phyloP scores from a whole-genome alignment of 2,797 vertebrate species.

The Rhynchotus rufescens region DNA sequence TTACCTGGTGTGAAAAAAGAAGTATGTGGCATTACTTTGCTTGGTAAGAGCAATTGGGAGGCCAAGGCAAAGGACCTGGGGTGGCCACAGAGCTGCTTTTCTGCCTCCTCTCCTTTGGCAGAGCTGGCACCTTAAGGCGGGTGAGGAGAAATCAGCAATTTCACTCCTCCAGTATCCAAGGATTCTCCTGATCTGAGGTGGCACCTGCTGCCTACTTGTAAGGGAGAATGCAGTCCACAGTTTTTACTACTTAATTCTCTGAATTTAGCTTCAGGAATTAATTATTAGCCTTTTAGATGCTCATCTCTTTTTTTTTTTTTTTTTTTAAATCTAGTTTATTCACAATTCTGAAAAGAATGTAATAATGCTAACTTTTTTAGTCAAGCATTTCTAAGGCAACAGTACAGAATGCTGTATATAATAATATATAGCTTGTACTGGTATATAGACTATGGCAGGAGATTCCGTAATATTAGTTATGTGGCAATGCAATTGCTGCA shows the following conservation, averaged over 20 bases:
- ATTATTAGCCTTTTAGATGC: neutral
- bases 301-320: neutral
- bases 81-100: neutral
- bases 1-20: neutral
- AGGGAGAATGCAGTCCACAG: neutral
- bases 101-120: neutral
- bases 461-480: neutral
- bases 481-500: neutral
- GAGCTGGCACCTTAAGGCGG: neutral
- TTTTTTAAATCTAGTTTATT: neutral
- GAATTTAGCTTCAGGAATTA: neutral
- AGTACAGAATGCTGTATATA: neutral
- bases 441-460: neutral
- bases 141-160: neutral
- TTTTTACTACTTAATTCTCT: neutral
- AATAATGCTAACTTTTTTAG: neutral
- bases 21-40: neutral
- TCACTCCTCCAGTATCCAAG: neutral
- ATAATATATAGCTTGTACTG: neutral
- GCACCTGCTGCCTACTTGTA: neutral
- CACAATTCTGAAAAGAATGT: neutral
- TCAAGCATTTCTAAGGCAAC: neutral
- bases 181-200: neutral
- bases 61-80: neutral
- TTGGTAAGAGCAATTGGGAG: accelerated